Evolutionary conservation across 2,797 vertebrate genomes (phyloP).

Genomic region (Ctenopoma kingsleyae): DNA sequence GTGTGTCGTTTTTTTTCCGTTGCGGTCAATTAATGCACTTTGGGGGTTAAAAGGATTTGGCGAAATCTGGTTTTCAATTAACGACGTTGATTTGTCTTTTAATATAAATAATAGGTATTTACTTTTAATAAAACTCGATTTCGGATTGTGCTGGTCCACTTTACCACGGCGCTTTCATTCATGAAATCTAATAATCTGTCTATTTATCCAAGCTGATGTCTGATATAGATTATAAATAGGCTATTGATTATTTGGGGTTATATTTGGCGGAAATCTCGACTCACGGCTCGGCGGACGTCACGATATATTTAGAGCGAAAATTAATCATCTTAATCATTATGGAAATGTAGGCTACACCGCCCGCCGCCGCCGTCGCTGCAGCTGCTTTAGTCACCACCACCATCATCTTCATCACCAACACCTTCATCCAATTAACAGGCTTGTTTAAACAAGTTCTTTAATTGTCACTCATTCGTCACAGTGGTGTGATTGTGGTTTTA

Average conservation of each 20-base stretch:
- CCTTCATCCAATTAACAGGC: constrained; percentile 79
- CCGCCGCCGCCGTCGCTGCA: constrained; percentile 42
- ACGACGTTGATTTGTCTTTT: constrained; percentile 7
- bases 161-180: constrained; percentile 43
- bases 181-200: constrained; percentile 32
- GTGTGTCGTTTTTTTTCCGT: constrained; percentile 15
- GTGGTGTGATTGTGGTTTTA: constrained; percentile 43
- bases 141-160: constrained; percentile 31
- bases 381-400: constrained; percentile 68
- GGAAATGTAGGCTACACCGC: constrained; percentile 57
- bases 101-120: constrained; percentile 8
- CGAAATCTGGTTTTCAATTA: constrained; percentile 46
- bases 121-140: constrained; percentile 27
- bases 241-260: constrained; percentile 56
- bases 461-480: constrained; percentile 67
- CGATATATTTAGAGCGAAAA: constrained; percentile 68
- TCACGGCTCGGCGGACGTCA: constrained; percentile 45
- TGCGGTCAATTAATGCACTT: constrained; percentile 53
- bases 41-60: constrained; percentile 43
- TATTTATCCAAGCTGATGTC: constrained; percentile 25
- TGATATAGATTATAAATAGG: constrained; percentile 56
- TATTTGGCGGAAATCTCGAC: constrained; percentile 52
- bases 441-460: constrained; percentile 74
- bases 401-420: constrained; percentile 73
- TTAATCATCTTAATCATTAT: constrained; percentile 71